Base-by-base conservation (phyloP, 2,797 vertebrate species). In the Podarcis siculus region DNA sequence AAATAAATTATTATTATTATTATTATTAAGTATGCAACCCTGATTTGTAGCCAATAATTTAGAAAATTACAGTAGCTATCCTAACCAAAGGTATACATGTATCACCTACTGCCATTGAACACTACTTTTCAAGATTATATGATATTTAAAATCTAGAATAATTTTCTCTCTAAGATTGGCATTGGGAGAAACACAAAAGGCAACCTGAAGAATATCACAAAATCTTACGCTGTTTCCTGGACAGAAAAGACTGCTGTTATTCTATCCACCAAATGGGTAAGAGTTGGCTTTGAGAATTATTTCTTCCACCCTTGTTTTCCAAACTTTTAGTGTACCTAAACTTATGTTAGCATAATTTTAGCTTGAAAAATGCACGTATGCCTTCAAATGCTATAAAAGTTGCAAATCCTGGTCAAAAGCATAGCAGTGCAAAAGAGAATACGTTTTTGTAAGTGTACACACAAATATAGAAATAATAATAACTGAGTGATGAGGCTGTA, bases 241-340 rank as follows among this genome's bases (percentile, higher is more conserved):
- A 98, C 92, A 97, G 97, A 93, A 98, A 98, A 93, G 98, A 98
- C 91, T 97, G 98, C 96, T 98, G 98, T 95, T 98, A 98, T 82
- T 98, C 98, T 76, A 98, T 98, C 92, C 98, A 98, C 93, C 98
- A 98, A 90, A 98, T 98, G 98, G 98, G 98, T 98, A 97, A 97
- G 97, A 88, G 55, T 49, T 87, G n/a, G 35, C 73, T 45, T 17
- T 12, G 12, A 75, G 39, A 42, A 21, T 4, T 55, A 3, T 79
- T 69, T 37, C 27, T 32, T 58, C 4, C 25, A 35, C 9, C 9
- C 6, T 61, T 58, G 35, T 5, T 1, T 39, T 25, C 69, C 32
- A 73, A 58, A 58, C 82, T 89, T 30, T 35, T 83, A 1, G 1
- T 0, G 3, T 64, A 19, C 42, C 77, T 49, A 71, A 89, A 75